Conservation (phyloP, 2,888 invertebrate species). For the Morpho deidamia region DNA sequence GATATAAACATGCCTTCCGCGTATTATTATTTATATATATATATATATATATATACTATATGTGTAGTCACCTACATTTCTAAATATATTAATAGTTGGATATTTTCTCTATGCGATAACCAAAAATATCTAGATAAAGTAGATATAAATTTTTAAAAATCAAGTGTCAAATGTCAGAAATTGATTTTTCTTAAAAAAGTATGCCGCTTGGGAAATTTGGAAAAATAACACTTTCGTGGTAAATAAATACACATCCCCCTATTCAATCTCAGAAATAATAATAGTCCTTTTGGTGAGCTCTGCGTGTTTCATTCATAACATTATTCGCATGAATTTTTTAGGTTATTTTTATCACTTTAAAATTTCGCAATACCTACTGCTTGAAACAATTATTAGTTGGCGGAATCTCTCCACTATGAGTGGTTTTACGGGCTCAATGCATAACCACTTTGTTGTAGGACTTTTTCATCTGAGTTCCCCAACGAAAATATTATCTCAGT, state of each 20-base stretch:
- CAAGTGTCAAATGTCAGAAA: constrained; percentile 40
- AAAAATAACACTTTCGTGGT: constrained; percentile 74
- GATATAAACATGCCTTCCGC: no score
- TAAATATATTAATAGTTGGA: no score
- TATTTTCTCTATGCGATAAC: no score
- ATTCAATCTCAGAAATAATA: constrained; percentile 29
- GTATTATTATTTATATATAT: no score
- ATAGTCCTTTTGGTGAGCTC: constrained; percentile 30
- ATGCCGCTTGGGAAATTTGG: constrained; percentile 77
- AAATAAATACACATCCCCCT: constrained; percentile 47
- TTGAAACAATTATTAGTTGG: no score
- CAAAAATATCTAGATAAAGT: neutral
- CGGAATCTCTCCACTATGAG: no score
- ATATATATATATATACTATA: no score
- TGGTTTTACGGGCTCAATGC: no score
- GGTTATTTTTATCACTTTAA: constrained; percentile 19
- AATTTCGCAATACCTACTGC: neutral
- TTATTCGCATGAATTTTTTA: constrained; percentile 4
- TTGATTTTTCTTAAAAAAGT: constrained; percentile 44
- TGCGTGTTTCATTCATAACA: constrained; percentile 8
- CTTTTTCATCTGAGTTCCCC: no score
- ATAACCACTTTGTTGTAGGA: no score
- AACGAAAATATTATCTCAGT: no score
- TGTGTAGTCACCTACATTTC: no score
- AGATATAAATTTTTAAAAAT: neutral